Evolutionary conservation across 2,797 vertebrate genomes (phyloP).

Genomic region (Urosaurus nigricauda): DNA sequence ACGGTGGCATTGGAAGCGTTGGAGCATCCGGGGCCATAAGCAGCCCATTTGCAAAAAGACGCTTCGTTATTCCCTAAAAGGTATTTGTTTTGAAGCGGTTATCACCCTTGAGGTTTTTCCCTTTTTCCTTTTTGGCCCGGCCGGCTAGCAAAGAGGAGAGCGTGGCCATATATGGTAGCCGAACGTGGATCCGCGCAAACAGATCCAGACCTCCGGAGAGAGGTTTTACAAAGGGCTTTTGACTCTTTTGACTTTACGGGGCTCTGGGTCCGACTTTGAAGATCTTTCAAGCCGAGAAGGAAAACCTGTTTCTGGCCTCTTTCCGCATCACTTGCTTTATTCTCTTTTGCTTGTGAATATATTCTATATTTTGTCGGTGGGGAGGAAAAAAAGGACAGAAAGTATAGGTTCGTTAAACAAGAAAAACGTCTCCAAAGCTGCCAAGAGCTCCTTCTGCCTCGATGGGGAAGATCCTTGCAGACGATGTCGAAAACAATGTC

Average conservation of each 20-base stretch:
- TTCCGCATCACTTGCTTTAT: no score
- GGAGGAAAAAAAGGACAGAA: no score
- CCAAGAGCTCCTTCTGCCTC: no score
- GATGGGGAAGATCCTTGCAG: no score
- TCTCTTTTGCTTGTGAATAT: no score
- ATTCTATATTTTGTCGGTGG: no score
- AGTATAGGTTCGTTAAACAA: no score
- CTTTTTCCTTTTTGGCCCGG: slow-evolving; percentile 83
- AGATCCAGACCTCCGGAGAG: not conserved
- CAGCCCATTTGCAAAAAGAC: slow-evolving; percentile 78
- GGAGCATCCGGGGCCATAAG: slow-evolving; percentile 49
- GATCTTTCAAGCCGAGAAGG: not conserved
- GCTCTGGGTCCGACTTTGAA: not conserved
- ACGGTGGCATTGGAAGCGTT: not conserved
- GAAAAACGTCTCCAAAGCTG: no score
- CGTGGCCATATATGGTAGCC: slow-evolving; percentile 94
- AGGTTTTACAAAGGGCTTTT: not conserved
- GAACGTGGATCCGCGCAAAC: slow-evolving; percentile 59
- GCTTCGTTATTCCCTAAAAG: slow-evolving; percentile 94
- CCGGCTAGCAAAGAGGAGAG: slow-evolving; percentile 86
- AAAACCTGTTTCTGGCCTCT: not conserved
- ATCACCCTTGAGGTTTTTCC: slow-evolving; percentile 74
- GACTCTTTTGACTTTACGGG: not conserved
- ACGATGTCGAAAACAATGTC: no score
- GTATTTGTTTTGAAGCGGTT: slow-evolving; percentile 96